Evolutionary conservation across 2,888 invertebrate genomes (phyloP), one percentile per base, ranked within the genome.

Genomic region (Epiblema foenella): DNA sequence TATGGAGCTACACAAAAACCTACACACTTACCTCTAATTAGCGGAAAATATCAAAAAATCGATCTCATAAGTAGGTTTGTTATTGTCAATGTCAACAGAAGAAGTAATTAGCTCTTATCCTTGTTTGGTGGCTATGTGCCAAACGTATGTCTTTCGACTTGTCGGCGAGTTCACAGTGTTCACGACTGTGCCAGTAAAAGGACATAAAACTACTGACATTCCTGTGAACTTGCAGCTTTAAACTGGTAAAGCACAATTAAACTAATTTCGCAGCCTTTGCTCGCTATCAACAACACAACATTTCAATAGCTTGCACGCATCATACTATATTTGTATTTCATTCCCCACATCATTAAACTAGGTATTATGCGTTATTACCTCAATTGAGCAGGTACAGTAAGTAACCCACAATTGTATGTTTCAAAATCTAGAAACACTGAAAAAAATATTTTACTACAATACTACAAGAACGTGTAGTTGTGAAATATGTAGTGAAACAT

Each of bases 81-180:
- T 80, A 81, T 84, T 81, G 81, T 83, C 69, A 70, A 85, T 81
- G 81, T 83, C 69, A 70, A 85, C 83, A 88, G 86, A 87, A 86
- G 84, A 81, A 78, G 76, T 83, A 87, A 86, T 86, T 60, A 85
- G 86, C 85, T 88, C 83, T 88, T 90, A 89, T 87, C 78, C 78
- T 81, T 81, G 82, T 78, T 77, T 78, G 79, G 79, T 82, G 83
- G 81, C 78, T 74, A 71, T 75, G 75, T 77, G 79, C 81, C 81
- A 87, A 86, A 83, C 79, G 79, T 76, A 83, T 83, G 82, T 81
- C 77, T 79, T 81, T 81, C 78, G 76, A 78, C 75, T 75, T 76
- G 76, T 56, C 60, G 59, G 52, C 56, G 54, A 71, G 39, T 68
- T 64, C 18, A 68, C n/a, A 49, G 11, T 57, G 46, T 9, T 49